Conservation (phyloP, 2,113 vertebrate genomes). For the Pachypanchax playfairii region DNA sequence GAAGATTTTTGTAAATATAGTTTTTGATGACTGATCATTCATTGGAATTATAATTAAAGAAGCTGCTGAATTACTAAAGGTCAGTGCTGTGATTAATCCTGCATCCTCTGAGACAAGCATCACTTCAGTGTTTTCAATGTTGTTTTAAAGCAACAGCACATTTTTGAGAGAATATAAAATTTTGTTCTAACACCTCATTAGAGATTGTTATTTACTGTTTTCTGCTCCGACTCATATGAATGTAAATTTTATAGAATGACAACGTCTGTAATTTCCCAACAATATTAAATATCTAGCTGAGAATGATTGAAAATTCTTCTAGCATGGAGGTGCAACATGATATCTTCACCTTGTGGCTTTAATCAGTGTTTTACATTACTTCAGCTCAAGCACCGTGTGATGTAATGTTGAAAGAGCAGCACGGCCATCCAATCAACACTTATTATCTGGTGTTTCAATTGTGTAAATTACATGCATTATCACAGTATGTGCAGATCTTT, state of each 20-base stretch:
- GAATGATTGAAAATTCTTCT: not conserved
- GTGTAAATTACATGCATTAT: slow-evolving; percentile 10
- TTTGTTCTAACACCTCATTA: not conserved
- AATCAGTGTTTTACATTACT: not conserved
- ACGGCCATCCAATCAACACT: not conserved
- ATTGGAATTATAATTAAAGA: slow-evolving; percentile 34
- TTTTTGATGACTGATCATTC: slow-evolving; percentile 37
- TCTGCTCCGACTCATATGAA: not conserved
- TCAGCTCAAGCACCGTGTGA: not conserved
- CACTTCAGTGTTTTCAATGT: slow-evolving; percentile 38
- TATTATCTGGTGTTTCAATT: slow-evolving; percentile 5
- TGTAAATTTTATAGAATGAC: too few species aligned
- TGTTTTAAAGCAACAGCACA: slow-evolving; percentile 27
- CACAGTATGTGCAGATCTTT: slow-evolving; percentile 9
- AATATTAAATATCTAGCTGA: too few species aligned
- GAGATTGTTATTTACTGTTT: not conserved
- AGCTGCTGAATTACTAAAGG: slow-evolving; percentile 19
- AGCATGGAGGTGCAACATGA: not conserved
- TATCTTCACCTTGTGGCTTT: not conserved
- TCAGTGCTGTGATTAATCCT: slow-evolving; percentile 14
- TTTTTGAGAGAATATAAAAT: not conserved
- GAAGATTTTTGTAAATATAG: slow-evolving; percentile 28
- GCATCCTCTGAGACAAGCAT: slow-evolving; percentile 26
- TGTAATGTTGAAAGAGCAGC: slow-evolving; percentile 11
- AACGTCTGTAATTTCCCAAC: too few species aligned